These are phyloP conservation scores for Agriopis leucophaearia DNA, from an alignment of 2,888 invertebrate species.

Conservation along the genomic window DNA sequence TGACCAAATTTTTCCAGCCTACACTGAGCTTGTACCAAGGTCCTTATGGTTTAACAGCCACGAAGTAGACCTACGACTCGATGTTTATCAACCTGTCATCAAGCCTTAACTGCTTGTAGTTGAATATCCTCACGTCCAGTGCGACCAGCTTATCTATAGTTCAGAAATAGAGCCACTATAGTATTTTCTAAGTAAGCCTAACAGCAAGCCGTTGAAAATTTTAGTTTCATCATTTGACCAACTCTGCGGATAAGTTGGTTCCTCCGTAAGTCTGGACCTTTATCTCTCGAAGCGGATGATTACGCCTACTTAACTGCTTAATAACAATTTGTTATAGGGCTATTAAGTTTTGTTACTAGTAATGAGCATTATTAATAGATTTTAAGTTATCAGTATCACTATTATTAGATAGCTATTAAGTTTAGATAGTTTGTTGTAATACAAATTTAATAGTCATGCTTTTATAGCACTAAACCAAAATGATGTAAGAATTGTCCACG, in stretches of 20 bases:
- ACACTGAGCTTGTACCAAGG: too few relatives aligned
- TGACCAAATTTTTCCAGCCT: too few relatives aligned
- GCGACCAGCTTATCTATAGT: not conserved
- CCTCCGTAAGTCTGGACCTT: not conserved
- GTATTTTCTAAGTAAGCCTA: not conserved
- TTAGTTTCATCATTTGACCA: not conserved
- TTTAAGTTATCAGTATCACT: not conserved
- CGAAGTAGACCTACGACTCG: not conserved
- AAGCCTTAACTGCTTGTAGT: not conserved
- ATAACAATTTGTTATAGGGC: constrained; percentile 1
- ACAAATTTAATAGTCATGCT: too few relatives aligned
- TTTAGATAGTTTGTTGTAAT: not conserved
- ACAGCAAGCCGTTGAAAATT: not conserved
- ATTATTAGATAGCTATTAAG: not conserved
- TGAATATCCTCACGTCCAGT: not conserved
- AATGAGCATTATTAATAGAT: constrained; percentile 2
- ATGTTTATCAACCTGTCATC: not conserved
- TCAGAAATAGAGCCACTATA: not conserved
- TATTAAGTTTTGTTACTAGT: not conserved
- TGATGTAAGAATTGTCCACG: too few relatives aligned
- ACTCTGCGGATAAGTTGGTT: not conserved
- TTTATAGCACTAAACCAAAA: too few relatives aligned
- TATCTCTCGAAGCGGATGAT: not conserved
- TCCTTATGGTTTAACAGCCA: not conserved
- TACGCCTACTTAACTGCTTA: constrained; percentile 5